These are phyloP conservation scores for Carcharodon carcharias DNA, from an alignment of 2,797 vertebrate species.

Conservation along the genomic window DNA sequence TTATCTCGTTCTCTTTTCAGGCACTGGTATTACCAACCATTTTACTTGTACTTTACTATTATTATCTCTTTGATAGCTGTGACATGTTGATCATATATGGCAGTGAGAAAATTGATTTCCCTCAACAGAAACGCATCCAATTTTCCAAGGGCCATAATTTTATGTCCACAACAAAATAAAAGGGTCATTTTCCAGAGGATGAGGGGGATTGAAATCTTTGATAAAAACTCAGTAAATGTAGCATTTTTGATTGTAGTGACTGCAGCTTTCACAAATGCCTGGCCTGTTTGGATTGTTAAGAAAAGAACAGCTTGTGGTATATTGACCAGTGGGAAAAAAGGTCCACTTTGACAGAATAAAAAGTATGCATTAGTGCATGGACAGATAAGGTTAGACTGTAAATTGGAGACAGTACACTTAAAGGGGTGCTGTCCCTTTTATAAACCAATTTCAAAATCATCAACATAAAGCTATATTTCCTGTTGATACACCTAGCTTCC, in stretches of 20 bases:
- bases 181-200: constrained; percentile 89
- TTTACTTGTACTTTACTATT: constrained; percentile 69
- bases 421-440: constrained; percentile 4
- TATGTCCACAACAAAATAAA: constrained; percentile 99
- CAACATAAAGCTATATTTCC: constrained; percentile 26
- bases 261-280: constrained; percentile 58
- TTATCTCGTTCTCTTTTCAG: constrained; percentile 49
- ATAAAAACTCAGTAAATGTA: constrained; percentile 75
- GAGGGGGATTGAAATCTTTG: constrained; percentile 85
- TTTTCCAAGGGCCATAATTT: constrained; percentile 97
- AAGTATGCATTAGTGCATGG: constrained; percentile 70
- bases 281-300: constrained; percentile 48
- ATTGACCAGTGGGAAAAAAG: constrained; percentile 49
- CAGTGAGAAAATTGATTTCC: constrained; percentile 97
- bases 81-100: constrained; percentile 81
- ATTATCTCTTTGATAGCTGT: constrained; percentile 75
- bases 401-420: constrained; percentile 57
- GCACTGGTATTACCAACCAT: constrained; percentile 62
- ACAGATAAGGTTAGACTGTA: constrained; percentile 57
- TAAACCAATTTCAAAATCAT: constrained; percentile 9
- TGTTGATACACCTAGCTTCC: constrained; percentile 7
- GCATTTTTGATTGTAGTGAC: constrained; percentile 74
- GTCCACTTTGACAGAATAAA: constrained; percentile 57
- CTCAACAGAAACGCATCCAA: constrained; percentile 91
- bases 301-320: constrained; percentile 39